phyloP scores from a whole-genome alignment of 2,888 invertebrate species.

The Dermolepida albohirtum region DNA sequence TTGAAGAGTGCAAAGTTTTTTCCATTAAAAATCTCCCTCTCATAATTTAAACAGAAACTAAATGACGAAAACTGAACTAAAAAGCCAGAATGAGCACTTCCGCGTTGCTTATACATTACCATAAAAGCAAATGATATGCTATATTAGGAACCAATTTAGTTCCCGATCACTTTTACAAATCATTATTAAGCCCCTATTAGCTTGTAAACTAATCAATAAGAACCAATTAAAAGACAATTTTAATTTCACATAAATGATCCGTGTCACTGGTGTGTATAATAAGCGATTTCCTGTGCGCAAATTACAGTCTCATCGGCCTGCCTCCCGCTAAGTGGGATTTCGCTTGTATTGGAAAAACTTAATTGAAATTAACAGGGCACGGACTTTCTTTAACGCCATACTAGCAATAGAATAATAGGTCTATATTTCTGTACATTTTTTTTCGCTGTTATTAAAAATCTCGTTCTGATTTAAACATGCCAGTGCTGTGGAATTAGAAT shows the following conservation, averaged over 20 bases:
- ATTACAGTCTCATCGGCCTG: not conserved
- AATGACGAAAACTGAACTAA: too few species aligned
- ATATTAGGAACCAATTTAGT: slow-evolving; percentile 12
- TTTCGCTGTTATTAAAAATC: too few species aligned
- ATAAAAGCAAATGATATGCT: slow-evolving; percentile 9
- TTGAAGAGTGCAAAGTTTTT: too few species aligned
- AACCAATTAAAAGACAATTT: slow-evolving; percentile 33
- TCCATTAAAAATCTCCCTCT: too few species aligned
- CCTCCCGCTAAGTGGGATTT: slow-evolving; percentile 11
- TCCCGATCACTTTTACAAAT: slow-evolving; percentile 6
- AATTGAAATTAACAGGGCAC: slow-evolving; percentile 12
- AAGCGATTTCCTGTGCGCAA: slow-evolving; percentile 11
- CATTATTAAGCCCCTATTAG: slow-evolving; percentile 10
- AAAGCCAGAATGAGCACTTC: too few species aligned
- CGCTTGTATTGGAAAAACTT: slow-evolving; percentile 13
- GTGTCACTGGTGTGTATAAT: slow-evolving; percentile 28
- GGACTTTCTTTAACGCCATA: not conserved
- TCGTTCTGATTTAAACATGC: too few species aligned
- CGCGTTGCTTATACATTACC: too few species aligned
- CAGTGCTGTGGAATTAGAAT: too few species aligned
- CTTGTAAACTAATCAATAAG: slow-evolving; percentile 34
- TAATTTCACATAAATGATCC: slow-evolving; percentile 28
- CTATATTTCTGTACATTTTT: not conserved
- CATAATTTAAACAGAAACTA: too few species aligned
- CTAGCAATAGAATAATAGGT: not conserved